Evolutionary conservation across 2,113 vertebrate genomes (phyloP), one percentile per base, ranked within the genome.

Genomic region (Trichomycterus rosablanca): DNA sequence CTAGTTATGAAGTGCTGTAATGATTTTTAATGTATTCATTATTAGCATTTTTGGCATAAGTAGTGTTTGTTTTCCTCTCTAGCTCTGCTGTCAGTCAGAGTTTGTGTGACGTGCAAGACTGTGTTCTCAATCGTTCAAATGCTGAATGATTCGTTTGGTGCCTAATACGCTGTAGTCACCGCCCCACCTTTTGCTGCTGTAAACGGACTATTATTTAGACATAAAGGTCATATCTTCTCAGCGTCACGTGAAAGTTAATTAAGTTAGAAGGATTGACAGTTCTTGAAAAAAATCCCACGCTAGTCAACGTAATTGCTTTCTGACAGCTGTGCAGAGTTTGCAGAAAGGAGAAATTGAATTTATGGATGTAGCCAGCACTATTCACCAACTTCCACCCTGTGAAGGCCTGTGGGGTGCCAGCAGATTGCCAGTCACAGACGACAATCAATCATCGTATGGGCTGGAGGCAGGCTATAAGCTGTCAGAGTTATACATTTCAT

Each of bases 291-390:
- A 79, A 70, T 65, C 75, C 71, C 75, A 78, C n/a, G n/a, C 71
- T 74, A 80, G 80, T 87, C 82, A 76, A 74, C 62, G 72, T 84
- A 86, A 89, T 86, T 86, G 83, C 81, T 84, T 86, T 83, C 68
- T 85, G 84, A 87, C 84, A 86, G 76, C 75, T 83, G 70, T 6
- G 77, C 80, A 60, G 76, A 82, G 76, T 80, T 77, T 76, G 81
- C 82, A 83, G 68, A n/a, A 79, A 82, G 58, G 24, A 78, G 49
- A 78, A 81, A 85, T 72, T 78, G 74, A 75, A 83, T 84, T 80
- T 83, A 78, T 76, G 71, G 74, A 81, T n/a, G 71, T 51, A 74
- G 70, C 52, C 51, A 67, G 56, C 30, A 35, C 57, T 54, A 76
- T 71, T 59, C 69, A 70, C 70, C 61, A 70, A 67, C 62, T 69